Evolutionary conservation across 1,140 invertebrate species (phyloP), one percentile per base, ranked within the genome.

Genomic region (Nasonia longicornis): DNA sequence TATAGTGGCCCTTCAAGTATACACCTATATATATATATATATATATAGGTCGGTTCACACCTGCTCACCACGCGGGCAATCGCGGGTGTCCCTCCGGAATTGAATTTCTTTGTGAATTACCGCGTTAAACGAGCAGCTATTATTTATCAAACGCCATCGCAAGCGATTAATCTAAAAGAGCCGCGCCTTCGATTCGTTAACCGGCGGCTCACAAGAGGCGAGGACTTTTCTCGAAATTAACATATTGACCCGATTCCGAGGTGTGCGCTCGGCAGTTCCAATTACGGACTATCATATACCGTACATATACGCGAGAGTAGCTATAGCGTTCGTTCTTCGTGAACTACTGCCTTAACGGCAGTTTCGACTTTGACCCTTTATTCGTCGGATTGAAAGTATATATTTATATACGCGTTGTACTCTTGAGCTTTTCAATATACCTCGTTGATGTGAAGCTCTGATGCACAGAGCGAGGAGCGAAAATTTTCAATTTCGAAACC

Each of bases 221-320:
- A n/a, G 52, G 52, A 67, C 20, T 31, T 67, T 67, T 67, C 20
- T 58, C 22, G 26, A 67, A 67, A 67, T 67, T 67, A 67, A 67
- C 64, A 67, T 31, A 12, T 29, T 67, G 64, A 67, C 64, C 64
- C 64, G 29, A 67, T 29, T 67, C 16, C 26, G 2, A 31, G 22
- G 11, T 29, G 22, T 67, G 64, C 63, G 11, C 52, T 3, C 22
- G 10, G 64, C 22, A 66, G n/a, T 22, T 29, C 26, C 64, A 67
- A 67, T 31, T 67, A 67, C 64, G 26, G 26, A n/a, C 8, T n/a
- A 58, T 58, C n/a, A 58, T 58, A 26, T 26, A 26, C 26, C 4
- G 31, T 35, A 35, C 3, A 35, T 35, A 35, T 35, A 35, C 31
- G 31, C 4, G 31, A 35, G 31, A 35, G 31, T 35, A 35, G 26